phyloP scores from a whole-genome alignment of 2,888 invertebrate genomes.

The Apamea anceps region DNA sequence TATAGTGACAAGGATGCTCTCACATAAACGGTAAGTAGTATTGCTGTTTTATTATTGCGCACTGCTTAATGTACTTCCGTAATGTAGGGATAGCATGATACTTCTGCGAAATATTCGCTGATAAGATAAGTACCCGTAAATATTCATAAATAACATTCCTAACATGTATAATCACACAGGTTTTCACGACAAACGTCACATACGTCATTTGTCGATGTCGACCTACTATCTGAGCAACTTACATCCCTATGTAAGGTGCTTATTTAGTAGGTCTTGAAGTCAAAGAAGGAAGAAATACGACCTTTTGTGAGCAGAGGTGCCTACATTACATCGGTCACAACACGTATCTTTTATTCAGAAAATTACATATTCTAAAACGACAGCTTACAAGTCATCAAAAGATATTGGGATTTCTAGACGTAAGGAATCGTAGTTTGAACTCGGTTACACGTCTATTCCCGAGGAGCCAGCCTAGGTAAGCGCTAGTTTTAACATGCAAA shows the following conservation, averaged over 20 bases:
- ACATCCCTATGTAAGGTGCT: neutral
- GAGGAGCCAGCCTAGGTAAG: neutral
- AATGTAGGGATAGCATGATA: conserved; percentile 23
- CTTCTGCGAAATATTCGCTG: conserved; percentile 43
- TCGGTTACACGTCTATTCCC: neutral
- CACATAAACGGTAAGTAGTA: conserved; percentile 38
- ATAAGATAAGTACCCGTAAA: conserved; percentile 46
- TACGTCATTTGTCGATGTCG: neutral
- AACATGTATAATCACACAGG: neutral
- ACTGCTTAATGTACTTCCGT: conserved; percentile 49
- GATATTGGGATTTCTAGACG: neutral
- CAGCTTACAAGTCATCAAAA: conserved; percentile 1
- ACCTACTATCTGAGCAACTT: too few species aligned
- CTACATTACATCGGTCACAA: neutral
- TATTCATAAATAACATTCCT: conserved; percentile 50
- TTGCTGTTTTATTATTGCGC: conserved; percentile 47
- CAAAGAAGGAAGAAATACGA: conserved; percentile 12
- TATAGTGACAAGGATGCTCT: conserved; percentile 54
- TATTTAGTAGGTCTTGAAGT: neutral
- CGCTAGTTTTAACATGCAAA: conserved; percentile 32
- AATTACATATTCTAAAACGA: neutral
- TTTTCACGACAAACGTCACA: conserved; percentile 6
- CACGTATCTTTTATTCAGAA: neutral
- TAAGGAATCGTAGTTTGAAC: neutral
- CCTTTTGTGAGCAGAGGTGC: neutral